Conservation (phyloP, 1,140 invertebrate genomes). For the Papilio polytes region DNA sequence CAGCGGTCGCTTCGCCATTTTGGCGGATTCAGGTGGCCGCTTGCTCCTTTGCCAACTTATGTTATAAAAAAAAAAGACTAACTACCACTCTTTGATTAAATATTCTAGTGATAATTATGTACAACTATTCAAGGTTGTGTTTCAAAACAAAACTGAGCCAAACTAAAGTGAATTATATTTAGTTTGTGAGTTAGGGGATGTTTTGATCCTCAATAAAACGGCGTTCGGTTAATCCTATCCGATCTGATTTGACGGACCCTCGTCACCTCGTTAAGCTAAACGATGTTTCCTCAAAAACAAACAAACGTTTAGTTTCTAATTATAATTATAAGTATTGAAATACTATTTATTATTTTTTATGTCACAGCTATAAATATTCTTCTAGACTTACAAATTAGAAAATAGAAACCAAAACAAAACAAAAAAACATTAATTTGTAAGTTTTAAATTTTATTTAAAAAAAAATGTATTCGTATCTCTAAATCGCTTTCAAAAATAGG, state of each 20-base stretch:
- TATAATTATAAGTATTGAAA: background rate
- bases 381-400: too few species aligned
- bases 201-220: slow-evolving; percentile 21
- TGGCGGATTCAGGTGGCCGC: too few species aligned
- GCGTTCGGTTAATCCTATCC: background rate
- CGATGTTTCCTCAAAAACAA: slow-evolving; percentile 10
- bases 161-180: slow-evolving; percentile 18
- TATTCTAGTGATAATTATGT: background rate
- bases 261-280: slow-evolving; percentile 20
- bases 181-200: slow-evolving; percentile 6
- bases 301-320: background rate
- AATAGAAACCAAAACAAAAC: too few species aligned
- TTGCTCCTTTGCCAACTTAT: too few species aligned
- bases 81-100: background rate
- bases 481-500: too few species aligned
- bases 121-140: background rate
- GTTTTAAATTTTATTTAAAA: too few species aligned
- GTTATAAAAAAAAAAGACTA: too few species aligned
- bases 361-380: background rate
- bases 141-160: background rate
- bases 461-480: too few species aligned
- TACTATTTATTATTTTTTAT: background rate
- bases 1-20: too few species aligned
- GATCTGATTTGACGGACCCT: slow-evolving; percentile 7
- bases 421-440: too few species aligned